Percentiles rank a stretch among this genome's conserved stretches.
Conservation (phyloP, 2,113 vertebrate genomes). For the Dascyllus trimaculatus region DNA sequence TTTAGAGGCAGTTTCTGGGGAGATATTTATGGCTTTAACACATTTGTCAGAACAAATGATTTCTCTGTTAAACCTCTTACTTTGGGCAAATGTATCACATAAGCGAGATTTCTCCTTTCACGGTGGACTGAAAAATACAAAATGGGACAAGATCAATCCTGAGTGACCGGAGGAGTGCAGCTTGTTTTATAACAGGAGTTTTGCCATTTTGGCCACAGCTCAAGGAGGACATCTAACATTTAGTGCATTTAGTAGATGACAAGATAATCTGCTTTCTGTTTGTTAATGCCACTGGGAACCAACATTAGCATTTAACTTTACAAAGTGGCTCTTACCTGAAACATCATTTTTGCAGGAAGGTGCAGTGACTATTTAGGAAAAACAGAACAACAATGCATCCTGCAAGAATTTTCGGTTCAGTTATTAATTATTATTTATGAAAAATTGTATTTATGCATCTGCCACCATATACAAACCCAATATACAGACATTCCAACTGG, state of each 20-base stretch:
- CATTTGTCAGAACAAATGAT: constrained; percentile 61
- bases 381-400: background rate
- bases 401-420: too few species aligned
- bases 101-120: constrained; percentile 21
- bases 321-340: background rate
- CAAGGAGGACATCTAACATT: background rate
- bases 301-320: background rate
- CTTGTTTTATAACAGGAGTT: constrained; percentile 6
- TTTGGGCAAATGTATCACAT: constrained; percentile 15
- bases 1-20: constrained; percentile 26
- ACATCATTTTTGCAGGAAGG: background rate
- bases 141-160: background rate
- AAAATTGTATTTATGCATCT: background rate
- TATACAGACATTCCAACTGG: constrained; percentile 13
- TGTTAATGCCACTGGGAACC: background rate
- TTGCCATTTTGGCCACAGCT: constrained; percentile 8
- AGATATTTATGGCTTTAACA: constrained; percentile 57
- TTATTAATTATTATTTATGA: background rate
- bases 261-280: constrained; percentile 1
- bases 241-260: constrained; percentile 3
- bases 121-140: constrained; percentile 3
- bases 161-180: background rate
- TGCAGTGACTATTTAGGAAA: background rate
- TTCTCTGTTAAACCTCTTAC: constrained; percentile 22
- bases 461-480: background rate